Base-by-base conservation (phyloP, 2,797 vertebrate genomes). In the Phrynocephalus vlangalii region DNA sequence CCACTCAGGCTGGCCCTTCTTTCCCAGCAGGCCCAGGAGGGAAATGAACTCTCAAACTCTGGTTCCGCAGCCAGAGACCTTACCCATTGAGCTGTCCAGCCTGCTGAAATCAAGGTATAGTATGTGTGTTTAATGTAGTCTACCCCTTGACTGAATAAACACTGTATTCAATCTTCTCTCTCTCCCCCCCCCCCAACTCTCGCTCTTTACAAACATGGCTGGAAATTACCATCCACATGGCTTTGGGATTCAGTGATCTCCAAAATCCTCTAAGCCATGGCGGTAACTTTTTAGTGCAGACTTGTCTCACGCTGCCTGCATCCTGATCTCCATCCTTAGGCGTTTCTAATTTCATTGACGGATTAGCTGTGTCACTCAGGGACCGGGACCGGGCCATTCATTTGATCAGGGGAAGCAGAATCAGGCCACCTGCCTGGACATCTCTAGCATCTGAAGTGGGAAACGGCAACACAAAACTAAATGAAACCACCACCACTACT, bases 291-390 rank as follows among this genome's bases (percentile, higher is more conserved):
- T 60, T 87, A 94, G 82, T 80, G 79, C 1, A 89, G 71, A 7
- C 52, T 24, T 16, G 84, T 85, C 83, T n/a, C 52, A 52, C 81
- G 82, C 66, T 81, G 22, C 9, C 84, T 86, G 68, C 9, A 0
- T 22, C 48, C 88, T 67, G 82, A 89, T 91, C 85, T 71, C 75
- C 85, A 63, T 87, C 88, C 92, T 94, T 73, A 48, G 90, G 94
- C 91, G 63, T 91, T 94, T 76, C 92, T 91, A 63, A 87, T 94
- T 93, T 94, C 90, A 72, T 77, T 92, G 90, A 71, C 5, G 1
- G 89, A 93, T 94, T 95, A 95, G 92, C 91, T 91, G 88, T 76
- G 79, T 91, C 38, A 75, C 89, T 71, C 13, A 48, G 15, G 82
- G 89, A 91, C 28, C 80, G 79, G 73, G n/a, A 89, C 89, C 44